Percentiles rank a stretch among this genome's conserved stretches.
phyloP scores from a whole-genome alignment of 1,140 invertebrate species.

The Heliconius hewitsoni region DNA sequence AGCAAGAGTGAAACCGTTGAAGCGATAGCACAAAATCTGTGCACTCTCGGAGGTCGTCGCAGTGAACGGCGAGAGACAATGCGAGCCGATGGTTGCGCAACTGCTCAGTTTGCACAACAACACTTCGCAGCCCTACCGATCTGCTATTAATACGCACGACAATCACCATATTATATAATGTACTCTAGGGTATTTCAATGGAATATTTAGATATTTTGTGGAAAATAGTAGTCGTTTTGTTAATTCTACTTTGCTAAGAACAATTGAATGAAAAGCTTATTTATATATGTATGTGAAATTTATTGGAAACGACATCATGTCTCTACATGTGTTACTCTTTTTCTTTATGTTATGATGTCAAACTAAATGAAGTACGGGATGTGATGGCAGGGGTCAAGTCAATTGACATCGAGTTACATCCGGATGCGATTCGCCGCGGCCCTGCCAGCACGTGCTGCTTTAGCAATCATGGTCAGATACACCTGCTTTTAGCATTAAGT shows the following conservation, averaged over 20 bases:
- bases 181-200: neutral
- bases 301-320: neutral
- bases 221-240: neutral
- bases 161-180: slow-evolving; percentile 15
- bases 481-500: slow-evolving; percentile 20
- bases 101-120: slow-evolving; percentile 70
- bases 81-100: slow-evolving; percentile 74
- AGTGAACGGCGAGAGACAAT: slow-evolving; percentile 79
- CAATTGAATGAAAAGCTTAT: neutral
- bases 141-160: slow-evolving; percentile 33
- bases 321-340: slow-evolving; percentile 7
- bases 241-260: neutral
- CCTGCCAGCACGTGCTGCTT: slow-evolving; percentile 59
- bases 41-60: slow-evolving; percentile 67
- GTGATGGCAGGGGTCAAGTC: slow-evolving; percentile 73
- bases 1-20: slow-evolving; percentile 27
- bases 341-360: slow-evolving; percentile 32
- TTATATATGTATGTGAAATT: neutral
- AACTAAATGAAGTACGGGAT: slow-evolving; percentile 55
- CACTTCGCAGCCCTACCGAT: slow-evolving; percentile 52
- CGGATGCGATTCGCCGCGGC: slow-evolving; percentile 54
- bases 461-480: slow-evolving; percentile 43
- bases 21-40: slow-evolving; percentile 55
- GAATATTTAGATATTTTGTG: neutral
- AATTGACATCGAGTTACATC: slow-evolving; percentile 74